Evolutionary conservation across 92 coral and sea anemone species (phyloP).

Genomic region (Porites evermanni): DNA sequence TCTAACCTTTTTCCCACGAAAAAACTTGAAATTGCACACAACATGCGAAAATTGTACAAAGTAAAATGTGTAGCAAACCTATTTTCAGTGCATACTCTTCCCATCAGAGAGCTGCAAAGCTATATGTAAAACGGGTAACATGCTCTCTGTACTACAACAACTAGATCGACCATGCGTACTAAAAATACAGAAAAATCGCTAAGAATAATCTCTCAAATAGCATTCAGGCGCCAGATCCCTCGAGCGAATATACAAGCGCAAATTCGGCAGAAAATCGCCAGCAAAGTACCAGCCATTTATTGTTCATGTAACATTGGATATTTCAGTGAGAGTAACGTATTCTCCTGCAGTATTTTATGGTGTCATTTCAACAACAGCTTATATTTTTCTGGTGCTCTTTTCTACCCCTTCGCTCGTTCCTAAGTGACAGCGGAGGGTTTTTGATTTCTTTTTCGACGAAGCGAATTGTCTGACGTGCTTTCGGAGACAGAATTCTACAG

Average conservation of each 20-base stretch:
- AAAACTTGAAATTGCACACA: neutral
- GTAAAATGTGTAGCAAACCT: neutral
- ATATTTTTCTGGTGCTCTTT: constrained; percentile 1
- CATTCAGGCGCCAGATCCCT: constrained; percentile 61
- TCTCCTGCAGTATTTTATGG: neutral
- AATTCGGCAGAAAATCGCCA: neutral
- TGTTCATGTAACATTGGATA: neutral
- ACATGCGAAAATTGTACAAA: neutral
- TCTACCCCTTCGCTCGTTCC: constrained; percentile 5
- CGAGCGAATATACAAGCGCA: constrained; percentile 27
- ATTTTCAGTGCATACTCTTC: neutral
- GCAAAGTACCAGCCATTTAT: neutral
- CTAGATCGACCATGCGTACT: constrained; percentile 88
- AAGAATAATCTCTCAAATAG: constrained; percentile 76
- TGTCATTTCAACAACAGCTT: neutral
- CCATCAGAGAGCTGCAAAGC: constrained; percentile 17
- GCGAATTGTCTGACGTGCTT: neutral
- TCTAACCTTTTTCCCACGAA: constrained; percentile 8
- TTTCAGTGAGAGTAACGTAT: neutral
- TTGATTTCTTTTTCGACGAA: constrained; percentile 15
- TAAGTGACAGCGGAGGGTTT: constrained; percentile 5
- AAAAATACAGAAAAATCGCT: constrained; percentile 88
- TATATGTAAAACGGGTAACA: neutral
- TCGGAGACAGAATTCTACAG: neutral
- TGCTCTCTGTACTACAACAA: constrained; percentile 30